Evolutionary conservation across 2,797 vertebrate genomes (phyloP), one percentile per base, ranked within the genome.

Genomic region (Allobates femoralis): DNA sequence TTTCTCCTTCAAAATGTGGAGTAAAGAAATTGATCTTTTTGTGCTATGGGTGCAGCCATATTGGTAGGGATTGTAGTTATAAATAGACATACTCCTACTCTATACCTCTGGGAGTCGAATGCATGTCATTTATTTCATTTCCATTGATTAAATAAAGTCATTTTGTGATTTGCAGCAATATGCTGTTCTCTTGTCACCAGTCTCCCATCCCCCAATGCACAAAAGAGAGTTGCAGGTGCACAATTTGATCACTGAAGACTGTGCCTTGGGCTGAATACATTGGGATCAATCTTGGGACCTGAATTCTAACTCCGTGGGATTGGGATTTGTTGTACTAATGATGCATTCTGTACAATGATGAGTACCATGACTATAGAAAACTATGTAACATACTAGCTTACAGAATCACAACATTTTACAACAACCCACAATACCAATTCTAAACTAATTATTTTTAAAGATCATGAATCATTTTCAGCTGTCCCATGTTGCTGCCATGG

Each of bases 221-320:
- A 75, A 75, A 53, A 64, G 71, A 55, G 81, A 41, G 71, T 21
- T 83, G 81, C 81, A 84, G 81, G 83, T 84, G 73, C 71, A 76
- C 69, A 74, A 46, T 83, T 62, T 83, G 69, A 50, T 74, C 51
- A 83, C 34, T 75, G 55, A 46, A 46, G 26, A 37, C 34, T 50
- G 67, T 83, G 69, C 81, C 69, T 74, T 16, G 2, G 81, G 81
- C 67, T 50, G 81, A 83, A 83, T 60, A 74, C 69, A 60, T 62
- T 30, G 69, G 81, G 55, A 75, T 83, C 69, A 83, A 83, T 83
- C 69, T 62, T 83, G 81, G 66, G 81, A 73, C 67, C 80, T 23
- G 53, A 56, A 32, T 37, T 32, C 12, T 58, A 4, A 37, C 23
- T 26, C 56, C 34, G n/a, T 41, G 5, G 41, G 32, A 56, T 56